Base-by-base conservation (phyloP, 2,113 vertebrate genomes). In the Erpornis zantholeuca region DNA sequence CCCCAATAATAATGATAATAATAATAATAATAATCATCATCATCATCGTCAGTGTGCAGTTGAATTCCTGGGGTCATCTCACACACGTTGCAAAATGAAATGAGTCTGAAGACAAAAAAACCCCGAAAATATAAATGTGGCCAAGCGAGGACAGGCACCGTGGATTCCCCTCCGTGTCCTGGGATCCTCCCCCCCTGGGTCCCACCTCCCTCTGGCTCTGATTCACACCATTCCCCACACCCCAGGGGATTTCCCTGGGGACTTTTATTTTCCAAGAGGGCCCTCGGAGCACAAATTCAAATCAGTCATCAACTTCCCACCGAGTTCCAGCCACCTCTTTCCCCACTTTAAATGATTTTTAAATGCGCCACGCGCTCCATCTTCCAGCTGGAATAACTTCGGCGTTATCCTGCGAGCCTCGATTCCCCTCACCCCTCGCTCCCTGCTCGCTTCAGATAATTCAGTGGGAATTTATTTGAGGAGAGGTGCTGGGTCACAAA, bases 301-400 rank as follows among this genome's bases (percentile, higher is more conserved):
- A 95, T 95, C 92, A 96, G 75, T 54, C 92, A 96, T 95, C 93
- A 83, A 10, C 93, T 94, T 90, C 94, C 93, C 75, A 65, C 95
- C 59, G 93, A 73, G 87, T 83, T 83, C 75, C 63, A 54, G 91
- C 71, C 90, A 77, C 82, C 79, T 88, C 87, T 90, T 80, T 77
- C 44, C 56, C 88, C 52, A 27, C 86, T 90, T 94, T 40, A 94
- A 97, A 97, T 91, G 82, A 66, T 86, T 96, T 96, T 96, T 94
- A 96, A 97, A 94, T 88, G 94, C 90, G 88, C 13, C 56, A 83
- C 63, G 60, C 82, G 70, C 90, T 96, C 57, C 16, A 86, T 93
- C 95, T 95, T 92, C 88, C 92, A 94, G 88, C 93, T 83, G 93
- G 83, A 96, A 96, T 95, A 90, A 95, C 71, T 95, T 70, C 82